Base-by-base conservation (phyloP, 2,888 invertebrate genomes). In the Nematopogon swammerdamellus region DNA sequence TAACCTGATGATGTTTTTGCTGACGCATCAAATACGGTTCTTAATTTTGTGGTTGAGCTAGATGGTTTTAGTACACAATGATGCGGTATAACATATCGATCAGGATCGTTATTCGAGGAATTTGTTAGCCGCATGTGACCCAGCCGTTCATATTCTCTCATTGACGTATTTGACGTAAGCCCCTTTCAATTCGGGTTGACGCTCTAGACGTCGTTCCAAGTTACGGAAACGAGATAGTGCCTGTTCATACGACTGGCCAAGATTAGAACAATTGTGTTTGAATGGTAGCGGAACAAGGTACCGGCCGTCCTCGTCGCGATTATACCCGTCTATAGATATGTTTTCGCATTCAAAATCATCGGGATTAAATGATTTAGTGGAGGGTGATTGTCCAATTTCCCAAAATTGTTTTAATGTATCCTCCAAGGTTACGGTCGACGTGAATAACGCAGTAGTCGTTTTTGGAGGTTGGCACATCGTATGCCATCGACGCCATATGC, bases 21-120 rank as follows among this genome's bases (percentile, higher is more conserved):
- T 1, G 58, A 59, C 1, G 55, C 59, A 50, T 59, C 57, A 42
- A 59, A 59, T 3, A 59, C 59, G 0, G 58, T 55, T 1, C 59
- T 53, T 10, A 59, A 8, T 48, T 58, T 59, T 1, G 56, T 60
- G 0, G 59, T 55, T 1, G 43, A 29, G 11, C 50, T 52, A 2
- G 18, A n/a, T 50, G 20, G 53, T 14, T 54, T 56, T 5, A 56
- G 46, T 18, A 58, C 54, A 6, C 54, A 51, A 14, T 56, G 57
- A 45, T 58, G 57, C 1, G 58, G 56, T 3, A 53, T 18, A 8
- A 50, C 8, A 45, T 43, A 18, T 25, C 29, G 19, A 14, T 19
- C 11, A 14, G n/a, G n/a, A n/a, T n/a, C n/a, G n/a, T n/a, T n/a
- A n/a, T n/a, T n/a, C n/a, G n/a, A n/a, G n/a, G n/a, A n/a, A n/a